Evolutionary conservation across 2,113 vertebrate genomes (phyloP).

Genomic region (Strigops habroptila): DNA sequence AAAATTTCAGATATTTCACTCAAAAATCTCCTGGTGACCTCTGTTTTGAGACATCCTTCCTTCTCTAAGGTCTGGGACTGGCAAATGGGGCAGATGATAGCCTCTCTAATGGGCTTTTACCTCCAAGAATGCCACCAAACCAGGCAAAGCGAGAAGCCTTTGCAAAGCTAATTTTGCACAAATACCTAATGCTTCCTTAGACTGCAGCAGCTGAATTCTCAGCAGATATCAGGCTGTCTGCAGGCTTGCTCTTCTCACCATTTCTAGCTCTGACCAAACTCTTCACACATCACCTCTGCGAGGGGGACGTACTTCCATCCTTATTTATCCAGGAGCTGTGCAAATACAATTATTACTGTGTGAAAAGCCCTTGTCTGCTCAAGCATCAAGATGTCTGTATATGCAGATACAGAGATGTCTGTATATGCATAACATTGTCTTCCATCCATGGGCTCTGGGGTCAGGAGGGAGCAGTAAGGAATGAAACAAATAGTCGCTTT

Average conservation of each 20-base stretch:
- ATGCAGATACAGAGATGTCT: not conserved
- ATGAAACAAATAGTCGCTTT: not conserved
- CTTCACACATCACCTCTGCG: not conserved
- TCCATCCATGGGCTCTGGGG: not conserved
- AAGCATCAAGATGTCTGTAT: fast-evolving
- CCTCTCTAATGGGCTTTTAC: not conserved
- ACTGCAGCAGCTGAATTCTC: not conserved
- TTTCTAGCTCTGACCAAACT: not conserved
- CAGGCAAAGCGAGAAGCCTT: not conserved
- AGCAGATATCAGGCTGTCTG: not conserved
- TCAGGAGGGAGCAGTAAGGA: not conserved
- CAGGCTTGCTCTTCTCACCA: fast-evolving
- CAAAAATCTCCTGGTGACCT: not conserved
- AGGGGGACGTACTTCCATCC: fast-evolving
- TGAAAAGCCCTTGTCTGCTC: not conserved
- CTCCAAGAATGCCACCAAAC: not conserved
- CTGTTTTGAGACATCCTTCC: not conserved
- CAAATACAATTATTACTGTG: not conserved
- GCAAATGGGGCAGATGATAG: not conserved
- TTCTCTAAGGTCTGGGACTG: not conserved
- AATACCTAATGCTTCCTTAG: not conserved
- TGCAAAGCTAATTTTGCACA: not conserved
- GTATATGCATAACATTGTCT: fast-evolving
- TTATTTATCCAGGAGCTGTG: not conserved
- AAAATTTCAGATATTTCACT: not conserved